These are phyloP conservation scores for Acrocephalus scirpaceus DNA, from an alignment of 2,797 vertebrate species.

Conservation along the genomic window DNA sequence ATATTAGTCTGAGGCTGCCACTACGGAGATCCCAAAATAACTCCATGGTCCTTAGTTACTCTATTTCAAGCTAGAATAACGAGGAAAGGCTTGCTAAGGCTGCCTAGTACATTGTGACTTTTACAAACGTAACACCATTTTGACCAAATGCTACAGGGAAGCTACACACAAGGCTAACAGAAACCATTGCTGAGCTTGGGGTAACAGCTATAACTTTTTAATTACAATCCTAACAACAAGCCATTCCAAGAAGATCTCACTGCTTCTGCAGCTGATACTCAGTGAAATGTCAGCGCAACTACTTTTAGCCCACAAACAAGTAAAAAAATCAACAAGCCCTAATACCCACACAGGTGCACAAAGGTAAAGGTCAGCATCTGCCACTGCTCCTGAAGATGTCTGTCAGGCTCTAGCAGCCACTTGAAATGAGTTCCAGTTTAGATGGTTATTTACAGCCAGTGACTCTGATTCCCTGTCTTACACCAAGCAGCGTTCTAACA, in stretches of 20 bases:
- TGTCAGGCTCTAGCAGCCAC: neutral
- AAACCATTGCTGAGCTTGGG: neutral
- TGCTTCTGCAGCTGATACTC: neutral
- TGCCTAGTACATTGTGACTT: neutral
- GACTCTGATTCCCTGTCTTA: neutral
- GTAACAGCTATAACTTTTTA: neutral
- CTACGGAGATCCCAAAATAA: conserved; percentile 51
- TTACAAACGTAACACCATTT: neutral
- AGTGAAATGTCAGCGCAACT: neutral
- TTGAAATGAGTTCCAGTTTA: neutral
- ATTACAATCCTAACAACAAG: neutral
- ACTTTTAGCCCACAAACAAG: neutral
- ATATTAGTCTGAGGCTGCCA: conserved; percentile 19
- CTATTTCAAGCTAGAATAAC: conserved; percentile 10
- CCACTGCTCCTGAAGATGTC: neutral
- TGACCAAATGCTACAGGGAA: neutral
- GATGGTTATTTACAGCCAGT: neutral
- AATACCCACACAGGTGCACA: neutral
- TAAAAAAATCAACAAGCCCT: neutral
- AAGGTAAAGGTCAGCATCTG: neutral
- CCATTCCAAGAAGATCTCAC: neutral
- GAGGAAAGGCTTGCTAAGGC: neutral
- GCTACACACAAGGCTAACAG: neutral
- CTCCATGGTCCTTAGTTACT: neutral
- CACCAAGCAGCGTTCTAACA: neutral